Evolutionary conservation across 2,888 invertebrate genomes (phyloP).

Genomic region (Eugnorisma glareosa): DNA sequence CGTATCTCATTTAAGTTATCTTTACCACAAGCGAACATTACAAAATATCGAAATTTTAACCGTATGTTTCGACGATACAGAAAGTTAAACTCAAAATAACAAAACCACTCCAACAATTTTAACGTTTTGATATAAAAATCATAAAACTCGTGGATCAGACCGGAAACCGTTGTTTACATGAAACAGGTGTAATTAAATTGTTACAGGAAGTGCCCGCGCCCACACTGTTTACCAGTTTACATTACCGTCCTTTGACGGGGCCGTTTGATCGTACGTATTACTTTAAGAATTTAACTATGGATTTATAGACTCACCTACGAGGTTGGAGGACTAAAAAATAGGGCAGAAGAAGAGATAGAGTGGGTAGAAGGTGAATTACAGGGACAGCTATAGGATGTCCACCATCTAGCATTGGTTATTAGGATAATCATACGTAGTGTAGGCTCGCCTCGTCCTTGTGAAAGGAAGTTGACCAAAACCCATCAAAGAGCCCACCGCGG

Average conservation of each 20-base stretch:
- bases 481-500: background rate
- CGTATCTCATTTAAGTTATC: background rate
- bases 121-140: conserved; percentile 58
- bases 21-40: background rate
- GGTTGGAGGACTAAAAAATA: conserved; percentile 43
- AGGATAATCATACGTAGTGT: background rate
- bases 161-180: conserved; percentile 76
- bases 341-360: background rate
- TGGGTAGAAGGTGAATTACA: background rate
- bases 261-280: conserved; percentile 70
- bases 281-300: conserved; percentile 56
- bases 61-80: background rate
- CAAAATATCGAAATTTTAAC: background rate
- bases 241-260: conserved; percentile 71
- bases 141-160: conserved; percentile 31
- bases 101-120: background rate
- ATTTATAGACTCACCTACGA: conserved; percentile 56
- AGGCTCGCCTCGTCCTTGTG: background rate
- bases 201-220: conserved; percentile 74
- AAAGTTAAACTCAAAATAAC: conserved; percentile 1
- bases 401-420: background rate
- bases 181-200: conserved; percentile 79
- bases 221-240: conserved; percentile 68
- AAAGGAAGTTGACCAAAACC: background rate
- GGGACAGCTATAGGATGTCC: background rate